Evolutionary conservation across 2,113 vertebrate species (phyloP).

Genomic region (Gambusia holbrooki): DNA sequence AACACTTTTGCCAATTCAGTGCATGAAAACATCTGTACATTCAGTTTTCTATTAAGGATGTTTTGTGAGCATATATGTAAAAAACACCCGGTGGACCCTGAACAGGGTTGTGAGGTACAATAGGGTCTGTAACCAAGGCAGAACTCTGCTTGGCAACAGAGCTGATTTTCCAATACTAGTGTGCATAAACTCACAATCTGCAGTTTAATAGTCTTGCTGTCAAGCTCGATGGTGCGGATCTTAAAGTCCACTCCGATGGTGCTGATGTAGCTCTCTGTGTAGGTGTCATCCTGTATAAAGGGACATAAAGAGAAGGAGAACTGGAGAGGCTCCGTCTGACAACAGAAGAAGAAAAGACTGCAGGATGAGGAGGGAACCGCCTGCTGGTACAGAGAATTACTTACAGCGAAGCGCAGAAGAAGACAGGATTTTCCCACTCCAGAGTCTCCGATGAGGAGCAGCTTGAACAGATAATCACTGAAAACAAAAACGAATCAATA

Average conservation of each 20-base stretch:
- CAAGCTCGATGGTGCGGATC: conserved; percentile 98
- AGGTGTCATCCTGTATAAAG: conserved; percentile 91
- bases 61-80: background rate
- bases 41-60: no score
- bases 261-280: conserved; percentile 99
- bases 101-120: no score
- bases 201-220: conserved; percentile 98
- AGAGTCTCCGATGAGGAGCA: conserved; percentile 98
- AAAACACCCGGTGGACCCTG: no score
- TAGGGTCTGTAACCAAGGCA: no score
- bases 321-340: background rate
- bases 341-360: background rate
- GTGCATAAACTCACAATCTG: conserved; percentile 89
- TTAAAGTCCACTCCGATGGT: conserved; percentile 99
- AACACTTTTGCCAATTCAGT: no score
- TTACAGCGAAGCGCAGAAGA: conserved; percentile 97
- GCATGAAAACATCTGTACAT: no score
- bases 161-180: no score
- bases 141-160: no score
- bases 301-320: background rate
- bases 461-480: conserved; percentile 99
- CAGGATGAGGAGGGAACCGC: background rate
- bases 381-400: conserved; percentile 58
- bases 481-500: conserved; percentile 30
- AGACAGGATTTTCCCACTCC: conserved; percentile 98